phyloP scores from a whole-genome alignment of 2,797 vertebrate species.

The Bryconaethiops microstoma region DNA sequence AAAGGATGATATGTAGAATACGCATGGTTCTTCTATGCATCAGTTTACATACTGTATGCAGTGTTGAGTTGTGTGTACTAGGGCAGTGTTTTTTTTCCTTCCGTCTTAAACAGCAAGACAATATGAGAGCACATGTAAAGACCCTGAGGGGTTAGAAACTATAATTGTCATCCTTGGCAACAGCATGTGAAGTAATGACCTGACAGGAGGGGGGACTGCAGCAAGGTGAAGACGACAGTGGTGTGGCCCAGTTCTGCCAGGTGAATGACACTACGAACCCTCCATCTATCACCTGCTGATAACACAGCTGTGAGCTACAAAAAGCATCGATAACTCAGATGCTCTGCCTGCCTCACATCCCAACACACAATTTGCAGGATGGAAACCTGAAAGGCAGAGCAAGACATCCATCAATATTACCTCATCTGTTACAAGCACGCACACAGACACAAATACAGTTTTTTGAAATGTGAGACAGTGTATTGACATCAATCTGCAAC shows the following conservation, averaged over 20 bases:
- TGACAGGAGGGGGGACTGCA: slow-evolving; percentile 13
- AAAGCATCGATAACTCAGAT: slow-evolving; percentile 3
- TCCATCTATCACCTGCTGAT: slow-evolving; percentile 15
- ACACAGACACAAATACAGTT: background rate
- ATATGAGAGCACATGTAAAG: slow-evolving; percentile 20
- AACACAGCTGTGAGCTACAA: slow-evolving; percentile 20
- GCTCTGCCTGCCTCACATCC: background rate
- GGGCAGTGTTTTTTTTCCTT: background rate
- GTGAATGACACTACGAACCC: slow-evolving; percentile 23
- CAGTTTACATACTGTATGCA: background rate
- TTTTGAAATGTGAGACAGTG: slow-evolving; percentile 7
- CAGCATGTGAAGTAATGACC: slow-evolving; percentile 18
- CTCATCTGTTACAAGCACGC: background rate
- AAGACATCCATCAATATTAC: background rate
- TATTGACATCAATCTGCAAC: background rate
- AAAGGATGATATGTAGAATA: too few relatives aligned
- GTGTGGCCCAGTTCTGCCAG: slow-evolving; percentile 48
- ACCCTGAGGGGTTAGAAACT: slow-evolving; percentile 31
- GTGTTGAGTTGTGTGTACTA: background rate
- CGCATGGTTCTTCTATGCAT: too few relatives aligned
- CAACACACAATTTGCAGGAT: background rate
- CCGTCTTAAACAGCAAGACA: background rate
- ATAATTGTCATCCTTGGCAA: slow-evolving; percentile 16
- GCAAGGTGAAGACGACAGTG: slow-evolving; percentile 50
- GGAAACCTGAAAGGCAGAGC: background rate